Percentiles rank a stretch among this genome's conserved stretches.
phyloP scores from a whole-genome alignment of 1,140 invertebrate species.

The Diabrotica undecimpunctata region DNA sequence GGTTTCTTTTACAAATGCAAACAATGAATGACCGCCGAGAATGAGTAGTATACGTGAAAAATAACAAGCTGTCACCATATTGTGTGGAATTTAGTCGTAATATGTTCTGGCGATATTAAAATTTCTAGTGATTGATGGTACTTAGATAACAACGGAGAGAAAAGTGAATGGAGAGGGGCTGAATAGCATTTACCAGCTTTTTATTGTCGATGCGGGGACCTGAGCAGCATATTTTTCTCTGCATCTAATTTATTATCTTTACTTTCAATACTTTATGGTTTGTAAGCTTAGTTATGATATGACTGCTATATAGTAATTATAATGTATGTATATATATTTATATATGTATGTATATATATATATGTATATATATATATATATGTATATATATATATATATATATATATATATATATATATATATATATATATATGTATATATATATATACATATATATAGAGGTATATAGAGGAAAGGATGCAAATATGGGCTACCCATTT shows the following conservation, averaged over 20 bases:
- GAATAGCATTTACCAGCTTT: conserved; percentile 26
- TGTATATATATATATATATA: no score
- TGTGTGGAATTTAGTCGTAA: conserved; percentile 27
- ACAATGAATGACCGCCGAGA: no score
- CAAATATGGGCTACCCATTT: no score
- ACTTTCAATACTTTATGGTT: not conserved
- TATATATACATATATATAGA: no score
- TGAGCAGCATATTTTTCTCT: not conserved
- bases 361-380: no score
- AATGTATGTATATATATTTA: no score
- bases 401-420: no score
- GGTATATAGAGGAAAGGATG: no score
- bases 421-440: no score
- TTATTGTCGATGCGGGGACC: conserved; percentile 32
- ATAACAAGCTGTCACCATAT: conserved; percentile 18
- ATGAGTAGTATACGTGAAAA: not conserved
- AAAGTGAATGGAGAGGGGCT: conserved; percentile 32
- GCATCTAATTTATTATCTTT: not conserved
- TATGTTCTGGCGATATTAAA: conserved; percentile 45
- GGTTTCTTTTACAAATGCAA: no score
- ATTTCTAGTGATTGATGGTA: conserved; percentile 46
- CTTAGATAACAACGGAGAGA: conserved; percentile 39
- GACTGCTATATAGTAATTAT: no score
- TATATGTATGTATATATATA: no score
- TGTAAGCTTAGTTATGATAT: not conserved